Base-by-base conservation (phyloP, 2,888 invertebrate species). In the Coelinius sp. region DNA sequence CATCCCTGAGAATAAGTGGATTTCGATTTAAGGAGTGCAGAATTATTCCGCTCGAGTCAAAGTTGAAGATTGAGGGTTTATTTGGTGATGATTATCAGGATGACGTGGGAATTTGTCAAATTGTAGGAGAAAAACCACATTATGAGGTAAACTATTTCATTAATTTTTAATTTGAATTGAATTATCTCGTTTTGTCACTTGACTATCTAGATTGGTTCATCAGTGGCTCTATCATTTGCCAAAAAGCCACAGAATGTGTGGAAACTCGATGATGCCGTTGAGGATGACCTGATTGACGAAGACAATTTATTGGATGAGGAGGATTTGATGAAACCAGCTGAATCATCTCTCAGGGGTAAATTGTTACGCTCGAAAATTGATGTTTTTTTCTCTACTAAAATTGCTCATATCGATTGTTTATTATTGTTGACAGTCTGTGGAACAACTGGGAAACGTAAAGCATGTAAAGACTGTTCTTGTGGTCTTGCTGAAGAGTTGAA, bases 401-500 rank as follows among this genome's bases (percentile, higher is more conserved):
- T 10, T 8, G n/a, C n/a, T n/a, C 27, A 7, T 44, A 10, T 10
- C 25, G 6, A 41, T 31, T 22, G 10, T 68, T 46, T n/a, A 12
- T 20, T 17, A 62, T 69, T 31, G 2, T 63, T 25, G 52, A 41
- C 79, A 92, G 96, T 95, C 20, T 96, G 96, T 85, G 92, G 94
- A 10, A 95, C 95, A 1, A 96, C 96, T 0, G 97, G 96, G 0
- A 95, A 97, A 88, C 91, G 96, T 71, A 98, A 97, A 88, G 98
- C 99, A 0, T 99, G 99, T 84, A 99, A 99, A 80, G 95, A 99
- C 88, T 99, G 99, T 86, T 93, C 95, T 0, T 99, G 99, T 88
- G 99, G 99, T 0, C 90, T 99, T 72, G 98, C 98, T 2, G 98
- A 99, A 79, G 97, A 98, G 88, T 88, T 98, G 67, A 92, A 91